Evolutionary conservation across 2,797 vertebrate species (phyloP).

Genomic region (Myotis pilosus): DNA sequence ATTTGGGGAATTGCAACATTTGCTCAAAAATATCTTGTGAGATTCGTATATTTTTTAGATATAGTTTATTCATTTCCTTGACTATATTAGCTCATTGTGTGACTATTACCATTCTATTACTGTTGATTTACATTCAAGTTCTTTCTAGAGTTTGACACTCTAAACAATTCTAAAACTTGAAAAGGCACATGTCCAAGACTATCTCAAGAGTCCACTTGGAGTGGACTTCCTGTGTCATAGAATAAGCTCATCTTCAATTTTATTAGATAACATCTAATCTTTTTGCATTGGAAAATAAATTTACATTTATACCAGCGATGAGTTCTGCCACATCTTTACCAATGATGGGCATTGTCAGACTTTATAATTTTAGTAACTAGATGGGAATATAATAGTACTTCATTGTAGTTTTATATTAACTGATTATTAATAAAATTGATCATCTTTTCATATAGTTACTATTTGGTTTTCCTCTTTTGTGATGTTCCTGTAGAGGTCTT

Average conservation of each 20-base stretch:
- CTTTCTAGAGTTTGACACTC: background rate
- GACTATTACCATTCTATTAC: background rate
- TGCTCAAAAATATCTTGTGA: background rate
- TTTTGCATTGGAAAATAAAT: background rate
- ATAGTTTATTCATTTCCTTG: background rate
- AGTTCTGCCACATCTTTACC: background rate
- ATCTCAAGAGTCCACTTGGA: background rate
- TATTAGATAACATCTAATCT: background rate
- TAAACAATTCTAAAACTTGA: background rate
- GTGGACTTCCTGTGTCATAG: background rate
- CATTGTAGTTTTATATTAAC: background rate
- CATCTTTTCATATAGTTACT: background rate
- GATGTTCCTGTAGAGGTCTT: background rate
- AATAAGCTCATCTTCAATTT: background rate
- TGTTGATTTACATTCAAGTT: background rate
- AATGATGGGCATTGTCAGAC: background rate
- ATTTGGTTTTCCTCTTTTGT: background rate
- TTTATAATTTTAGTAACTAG: background rate
- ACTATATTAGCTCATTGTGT: background rate
- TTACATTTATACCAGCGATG: background rate
- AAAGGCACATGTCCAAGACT: background rate
- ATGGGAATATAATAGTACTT: background rate
- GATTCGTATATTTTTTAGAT: background rate
- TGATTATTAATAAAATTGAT: background rate
- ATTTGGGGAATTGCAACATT: background rate